Base-by-base conservation (phyloP, 2,113 vertebrate genomes). In the Xiphorhynchus elegans region DNA sequence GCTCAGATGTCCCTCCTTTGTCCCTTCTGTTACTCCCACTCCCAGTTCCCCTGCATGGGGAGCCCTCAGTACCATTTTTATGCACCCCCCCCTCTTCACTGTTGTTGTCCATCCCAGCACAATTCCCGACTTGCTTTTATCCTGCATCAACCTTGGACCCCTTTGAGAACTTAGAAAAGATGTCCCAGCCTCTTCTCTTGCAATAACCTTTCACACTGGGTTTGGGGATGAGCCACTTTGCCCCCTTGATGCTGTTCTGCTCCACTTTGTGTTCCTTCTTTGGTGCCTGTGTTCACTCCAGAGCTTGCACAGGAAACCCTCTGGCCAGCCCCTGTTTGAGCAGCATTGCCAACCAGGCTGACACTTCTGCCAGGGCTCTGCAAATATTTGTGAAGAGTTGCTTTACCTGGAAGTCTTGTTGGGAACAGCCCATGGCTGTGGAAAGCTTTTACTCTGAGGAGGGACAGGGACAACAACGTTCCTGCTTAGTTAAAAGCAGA, bases 61-160 rank as follows among this genome's bases (percentile, higher is more conserved):
- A 60, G 4, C 0, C 0, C 4, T 55, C 8, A 17, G 12, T 19
- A 1, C 29, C 3, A 6, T 11, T 52, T 78, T 40, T 50, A 29
- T n/a, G 26, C 1, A 2, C 60, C 37, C 26, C 10, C 21, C 23
- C 25, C 42, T 53, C 21, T 44, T 75, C 7, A 3, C 5, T 46
- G 17, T 8, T 50, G 19, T 13, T 59, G 19, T 47, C 46, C 20
- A 10, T 60, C 56, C 37, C 56, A 35, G 28, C 25, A 42, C 17
- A 26, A 18, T n/a, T 49, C 8, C 20, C 4, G 20, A 55, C 1
- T 15, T 33, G 42, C 9, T 62, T 70, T 5, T 66, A 69, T 73
- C 37, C 39, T 19, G 5, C 62, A 85, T 8, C 25, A 6, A 62
- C 24, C 40, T 49, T 63, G 49, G 78, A 68, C 46, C 33, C 37